Percentiles rank a stretch among this genome's conserved stretches.
Conservation (phyloP, 2,113 vertebrate species). For the Xiphorhynchus elegans region DNA sequence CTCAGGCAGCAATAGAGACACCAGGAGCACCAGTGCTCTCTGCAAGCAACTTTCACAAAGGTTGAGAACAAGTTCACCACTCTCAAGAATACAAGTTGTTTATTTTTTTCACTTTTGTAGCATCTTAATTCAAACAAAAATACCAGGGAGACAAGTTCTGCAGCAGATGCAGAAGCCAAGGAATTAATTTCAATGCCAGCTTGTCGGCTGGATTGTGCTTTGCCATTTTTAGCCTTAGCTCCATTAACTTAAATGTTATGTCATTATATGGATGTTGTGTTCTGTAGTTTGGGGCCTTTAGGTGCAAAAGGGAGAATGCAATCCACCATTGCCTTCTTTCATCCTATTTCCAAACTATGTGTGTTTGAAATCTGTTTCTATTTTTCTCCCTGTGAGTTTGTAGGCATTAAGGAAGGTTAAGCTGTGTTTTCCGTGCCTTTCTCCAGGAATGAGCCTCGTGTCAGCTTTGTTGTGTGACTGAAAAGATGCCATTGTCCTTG, state of each 20-base stretch:
- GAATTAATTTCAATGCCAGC: background rate
- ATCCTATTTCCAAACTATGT: background rate
- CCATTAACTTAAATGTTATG: background rate
- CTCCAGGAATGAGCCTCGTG: background rate
- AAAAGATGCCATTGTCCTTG: background rate
- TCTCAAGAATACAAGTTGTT: background rate
- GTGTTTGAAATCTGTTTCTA: background rate
- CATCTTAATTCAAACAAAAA: background rate
- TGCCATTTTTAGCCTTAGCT: background rate
- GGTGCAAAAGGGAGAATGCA: background rate
- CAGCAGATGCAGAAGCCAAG: background rate
- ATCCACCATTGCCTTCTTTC: background rate
- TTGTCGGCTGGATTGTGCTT: background rate
- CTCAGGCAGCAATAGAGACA: background rate
- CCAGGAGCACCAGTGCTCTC: background rate
- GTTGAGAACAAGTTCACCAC: background rate
- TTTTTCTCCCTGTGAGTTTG: background rate
- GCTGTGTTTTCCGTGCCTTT: background rate
- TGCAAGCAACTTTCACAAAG: background rate
- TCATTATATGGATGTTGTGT: background rate
- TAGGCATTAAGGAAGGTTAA: background rate
- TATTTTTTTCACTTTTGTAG: background rate
- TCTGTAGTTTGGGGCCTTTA: background rate
- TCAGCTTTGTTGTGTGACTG: background rate
- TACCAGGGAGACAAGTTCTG: background rate